Percentiles rank a stretch among this genome's conserved stretches.
phyloP scores from a whole-genome alignment of 2,888 invertebrate species.

The Marronus borbonicus region DNA sequence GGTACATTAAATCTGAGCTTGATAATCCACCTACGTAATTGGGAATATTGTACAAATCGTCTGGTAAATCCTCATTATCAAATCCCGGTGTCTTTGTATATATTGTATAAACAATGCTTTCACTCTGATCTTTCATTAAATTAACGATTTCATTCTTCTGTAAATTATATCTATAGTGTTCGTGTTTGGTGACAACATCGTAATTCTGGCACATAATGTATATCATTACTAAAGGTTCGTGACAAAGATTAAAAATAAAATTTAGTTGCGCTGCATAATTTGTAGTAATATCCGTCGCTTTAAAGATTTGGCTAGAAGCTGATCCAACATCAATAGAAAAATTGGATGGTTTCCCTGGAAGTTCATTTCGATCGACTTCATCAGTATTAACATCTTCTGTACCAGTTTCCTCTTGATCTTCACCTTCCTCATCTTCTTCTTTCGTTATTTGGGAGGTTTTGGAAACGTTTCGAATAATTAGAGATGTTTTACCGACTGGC shows the following conservation, averaged over 20 bases:
- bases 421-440: constrained; percentile 53
- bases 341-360: constrained; percentile 46
- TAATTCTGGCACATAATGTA: constrained; percentile 73
- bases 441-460: constrained; percentile 55
- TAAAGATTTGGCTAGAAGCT: constrained; percentile 57
- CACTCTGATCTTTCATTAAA: constrained; percentile 58
- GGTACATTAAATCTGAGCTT: constrained; percentile 68
- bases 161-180: constrained; percentile 64
- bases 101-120: constrained; percentile 69
- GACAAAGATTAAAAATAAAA: constrained; percentile 64
- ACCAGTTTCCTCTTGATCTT: constrained; percentile 59
- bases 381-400: constrained; percentile 55
- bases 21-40: constrained; percentile 55
- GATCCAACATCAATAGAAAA: constrained; percentile 58
- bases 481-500: constrained; percentile 54
- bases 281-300: constrained; percentile 57
- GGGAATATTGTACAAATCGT: constrained; percentile 51
- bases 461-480: constrained; percentile 47
- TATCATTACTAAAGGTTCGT: constrained; percentile 71
- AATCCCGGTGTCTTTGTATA: constrained; percentile 64
- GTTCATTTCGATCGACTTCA: constrained; percentile 34
- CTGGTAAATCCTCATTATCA: constrained; percentile 64
- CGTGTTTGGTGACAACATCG: constrained; percentile 71
- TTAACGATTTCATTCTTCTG: constrained; percentile 62
- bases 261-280: constrained; percentile 65